These are phyloP conservation scores for Antechinus stuartii DNA, from an alignment of 2,113 vertebrate species.

Conservation along the genomic window DNA sequence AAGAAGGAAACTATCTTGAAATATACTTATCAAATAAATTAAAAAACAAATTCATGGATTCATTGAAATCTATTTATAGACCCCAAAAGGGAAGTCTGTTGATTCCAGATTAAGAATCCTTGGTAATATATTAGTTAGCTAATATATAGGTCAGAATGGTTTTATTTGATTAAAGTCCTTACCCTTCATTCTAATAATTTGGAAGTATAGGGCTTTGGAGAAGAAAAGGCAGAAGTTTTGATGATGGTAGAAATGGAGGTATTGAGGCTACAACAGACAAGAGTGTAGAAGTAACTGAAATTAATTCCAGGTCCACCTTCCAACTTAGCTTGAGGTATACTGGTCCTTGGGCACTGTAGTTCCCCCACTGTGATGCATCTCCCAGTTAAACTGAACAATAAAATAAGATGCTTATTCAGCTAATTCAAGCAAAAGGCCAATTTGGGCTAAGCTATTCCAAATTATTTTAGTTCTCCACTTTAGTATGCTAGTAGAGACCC, in stretches of 20 bases:
- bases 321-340: neutral
- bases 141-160: neutral
- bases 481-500: neutral
- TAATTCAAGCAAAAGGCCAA: neutral
- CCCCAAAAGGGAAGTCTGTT: neutral
- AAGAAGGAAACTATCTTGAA: neutral
- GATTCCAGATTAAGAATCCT: neutral
- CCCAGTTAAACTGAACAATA: neutral
- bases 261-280: neutral
- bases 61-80: neutral
- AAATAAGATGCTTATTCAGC: neutral
- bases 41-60: neutral
- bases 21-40: neutral
- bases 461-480: fast-evolving
- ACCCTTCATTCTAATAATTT: neutral
- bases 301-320: neutral
- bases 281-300: neutral
- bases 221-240: neutral
- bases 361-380: neutral
- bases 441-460: neutral
- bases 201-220: neutral
- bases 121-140: neutral
- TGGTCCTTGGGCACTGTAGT: neutral
- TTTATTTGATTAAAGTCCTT: neutral
- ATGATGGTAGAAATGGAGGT: neutral